Evolutionary conservation across 2,113 vertebrate species (phyloP), one percentile per base, ranked within the genome.

Genomic region (Lanius collurio): DNA sequence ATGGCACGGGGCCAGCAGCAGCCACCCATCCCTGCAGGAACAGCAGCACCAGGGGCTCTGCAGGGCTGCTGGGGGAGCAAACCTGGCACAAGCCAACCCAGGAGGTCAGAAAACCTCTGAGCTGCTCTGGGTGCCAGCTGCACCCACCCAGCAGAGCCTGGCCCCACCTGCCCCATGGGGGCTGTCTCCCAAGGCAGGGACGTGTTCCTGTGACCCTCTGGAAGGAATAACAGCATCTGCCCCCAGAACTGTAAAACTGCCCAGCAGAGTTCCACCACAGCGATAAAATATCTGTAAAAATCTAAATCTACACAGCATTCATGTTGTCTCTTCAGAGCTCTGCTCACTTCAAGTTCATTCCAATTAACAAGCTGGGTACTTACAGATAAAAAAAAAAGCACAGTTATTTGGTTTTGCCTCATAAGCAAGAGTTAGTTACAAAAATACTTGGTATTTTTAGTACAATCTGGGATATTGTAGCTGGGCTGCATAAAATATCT

Each of bases 371-470:
- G 42, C 64, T 77, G 81, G 27, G 56, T 90, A 52, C 87, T 92
- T 90, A 67, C 1, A 68, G 64, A 77, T 33, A 42, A 85, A 70
- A 47, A 69, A 56, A 65, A 42, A 33, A 30, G 17, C 23, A 42
- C 31, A 87, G 56, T 59, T 49, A 55, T 87, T 94, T 71, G 20
- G n/a, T 78, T 94, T 96, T 95, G 89, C 89, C 77, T 94, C 77
- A 60, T 89, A 95, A 96, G 83, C 83, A 92, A 91, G 52, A 91
- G 46, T 82, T 94, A 60, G 79, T 78, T 87, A 85, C 75, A 93
- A 93, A 87, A 95, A 85, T 62, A 90, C 33, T 86, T 24, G 27
- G n/a, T 90, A 88, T 95, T 96, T 96, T 92, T 83, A 89, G 92
- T 76, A 52, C 62, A 83, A 33, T 91, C 69, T 69, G 57, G 53